phyloP scores from a whole-genome alignment of 1,140 invertebrate species.

The Colletes gigas region DNA sequence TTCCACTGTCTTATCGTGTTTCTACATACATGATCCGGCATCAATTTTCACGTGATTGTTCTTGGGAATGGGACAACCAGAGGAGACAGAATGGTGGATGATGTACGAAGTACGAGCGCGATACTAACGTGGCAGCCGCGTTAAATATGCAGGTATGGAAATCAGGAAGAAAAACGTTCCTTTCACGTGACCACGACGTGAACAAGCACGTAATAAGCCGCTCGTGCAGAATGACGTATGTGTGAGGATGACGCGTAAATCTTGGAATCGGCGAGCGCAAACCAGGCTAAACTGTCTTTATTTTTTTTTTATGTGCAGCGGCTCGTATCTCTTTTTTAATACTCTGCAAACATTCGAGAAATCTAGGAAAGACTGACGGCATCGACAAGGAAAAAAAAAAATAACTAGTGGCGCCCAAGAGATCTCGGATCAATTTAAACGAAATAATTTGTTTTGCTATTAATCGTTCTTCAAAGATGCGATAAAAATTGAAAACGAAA shows the following conservation, averaged over 20 bases:
- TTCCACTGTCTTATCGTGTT: not conserved
- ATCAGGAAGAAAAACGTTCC: slow-evolving; percentile 52
- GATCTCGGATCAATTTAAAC: too few species aligned
- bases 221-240: not conserved
- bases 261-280: slow-evolving; percentile 19
- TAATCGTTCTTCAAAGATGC: too few species aligned
- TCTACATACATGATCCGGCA: not conserved
- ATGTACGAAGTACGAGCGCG: not conserved
- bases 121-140: not conserved
- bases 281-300: not conserved
- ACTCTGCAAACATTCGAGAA: not conserved
- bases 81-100: not conserved
- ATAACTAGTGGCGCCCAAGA: too few species aligned
- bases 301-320: too few species aligned
- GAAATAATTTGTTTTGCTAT: too few species aligned
- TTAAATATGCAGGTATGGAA: slow-evolving; percentile 47
- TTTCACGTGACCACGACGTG: slow-evolving; percentile 59
- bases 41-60: not conserved
- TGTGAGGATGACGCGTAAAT: slow-evolving; percentile 21
- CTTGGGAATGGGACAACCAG: not conserved
- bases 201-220: slow-evolving; percentile 40
- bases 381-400: not conserved
- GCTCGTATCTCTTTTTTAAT: not conserved
- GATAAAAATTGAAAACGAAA: too few species aligned
- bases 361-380: too few species aligned